These are phyloP conservation scores for Hetaerina titia DNA, from an alignment of 2,888 invertebrate genomes.

Conservation along the genomic window DNA sequence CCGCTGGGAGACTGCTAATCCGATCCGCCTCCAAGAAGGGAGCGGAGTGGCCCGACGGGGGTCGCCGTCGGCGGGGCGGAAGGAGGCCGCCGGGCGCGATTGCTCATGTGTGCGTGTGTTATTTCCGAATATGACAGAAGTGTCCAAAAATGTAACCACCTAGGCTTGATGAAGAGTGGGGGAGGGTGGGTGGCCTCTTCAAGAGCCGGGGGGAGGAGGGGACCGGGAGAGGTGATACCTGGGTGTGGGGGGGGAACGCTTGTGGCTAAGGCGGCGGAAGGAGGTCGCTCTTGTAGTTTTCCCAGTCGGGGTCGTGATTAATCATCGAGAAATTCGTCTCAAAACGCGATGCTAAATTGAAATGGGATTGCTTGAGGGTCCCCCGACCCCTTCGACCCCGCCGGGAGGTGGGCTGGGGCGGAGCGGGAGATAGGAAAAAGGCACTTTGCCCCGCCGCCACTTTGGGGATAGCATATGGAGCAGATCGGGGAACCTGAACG, in stretches of 20 bases:
- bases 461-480: too few species aligned
- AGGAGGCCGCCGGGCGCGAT: background rate
- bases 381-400: too few species aligned
- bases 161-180: background rate
- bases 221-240: too few species aligned
- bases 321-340: background rate
- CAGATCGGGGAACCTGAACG: too few species aligned
- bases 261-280: background rate
- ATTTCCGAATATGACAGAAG: constrained; percentile 67
- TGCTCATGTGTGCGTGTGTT: background rate
- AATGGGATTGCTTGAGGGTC: too few species aligned
- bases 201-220: background rate
- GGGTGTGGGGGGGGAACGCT: background rate
- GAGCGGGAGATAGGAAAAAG: too few species aligned
- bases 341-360: too few species aligned
- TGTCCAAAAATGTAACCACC: constrained; percentile 65
- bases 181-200: background rate
- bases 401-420: too few species aligned
- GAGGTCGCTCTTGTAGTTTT: background rate
- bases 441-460: too few species aligned
- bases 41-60: background rate
- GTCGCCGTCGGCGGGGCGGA: background rate
- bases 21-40: background rate
- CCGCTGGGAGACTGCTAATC: background rate
- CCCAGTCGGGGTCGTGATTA: background rate